Evolutionary conservation across 2,113 vertebrate genomes (phyloP).

Genomic region (Cryptotis parvus): DNA sequence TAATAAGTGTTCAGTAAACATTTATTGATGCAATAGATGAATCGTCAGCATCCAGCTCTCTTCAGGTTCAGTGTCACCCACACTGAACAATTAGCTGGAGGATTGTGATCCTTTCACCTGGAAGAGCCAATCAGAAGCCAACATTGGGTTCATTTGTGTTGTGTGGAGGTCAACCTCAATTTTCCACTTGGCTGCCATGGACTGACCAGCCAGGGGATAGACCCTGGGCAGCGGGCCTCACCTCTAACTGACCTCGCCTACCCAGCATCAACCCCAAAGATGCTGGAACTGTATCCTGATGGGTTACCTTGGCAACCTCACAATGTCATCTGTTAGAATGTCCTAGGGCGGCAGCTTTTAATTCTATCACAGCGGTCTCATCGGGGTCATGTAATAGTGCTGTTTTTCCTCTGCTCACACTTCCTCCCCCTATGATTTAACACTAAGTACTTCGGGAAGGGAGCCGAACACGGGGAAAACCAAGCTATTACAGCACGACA

Average conservation of each 20-base stretch:
- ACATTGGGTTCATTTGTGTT: background rate
- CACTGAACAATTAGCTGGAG: background rate
- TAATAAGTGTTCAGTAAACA: constrained; percentile 20
- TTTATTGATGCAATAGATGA: background rate
- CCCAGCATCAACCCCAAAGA: constrained; percentile 77
- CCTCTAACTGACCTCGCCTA: constrained; percentile 78
- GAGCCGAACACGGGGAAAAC: constrained; percentile 75
- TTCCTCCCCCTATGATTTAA: constrained; percentile 81
- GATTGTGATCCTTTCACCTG: constrained; percentile 7
- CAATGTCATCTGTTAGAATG: constrained; percentile 83
- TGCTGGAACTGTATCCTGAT: constrained; percentile 79
- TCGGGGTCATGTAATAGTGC: constrained; percentile 87
- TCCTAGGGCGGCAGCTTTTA: constrained; percentile 84
- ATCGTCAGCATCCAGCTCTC: background rate
- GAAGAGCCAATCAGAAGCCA: background rate
- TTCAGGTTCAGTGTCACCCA: background rate
- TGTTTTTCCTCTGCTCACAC: constrained; percentile 86
- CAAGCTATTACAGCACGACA: constrained; percentile 74
- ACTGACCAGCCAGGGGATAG: constrained; percentile 14
- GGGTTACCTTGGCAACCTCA: constrained; percentile 85
- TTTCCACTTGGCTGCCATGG: background rate
- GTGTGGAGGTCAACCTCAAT: background rate
- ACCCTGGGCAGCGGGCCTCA: constrained; percentile 68
- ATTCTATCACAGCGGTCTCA: constrained; percentile 85
- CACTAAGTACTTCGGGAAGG: constrained; percentile 85